Conservation (phyloP, 2,888 invertebrate species). For the Ceriagrion tenellum region DNA sequence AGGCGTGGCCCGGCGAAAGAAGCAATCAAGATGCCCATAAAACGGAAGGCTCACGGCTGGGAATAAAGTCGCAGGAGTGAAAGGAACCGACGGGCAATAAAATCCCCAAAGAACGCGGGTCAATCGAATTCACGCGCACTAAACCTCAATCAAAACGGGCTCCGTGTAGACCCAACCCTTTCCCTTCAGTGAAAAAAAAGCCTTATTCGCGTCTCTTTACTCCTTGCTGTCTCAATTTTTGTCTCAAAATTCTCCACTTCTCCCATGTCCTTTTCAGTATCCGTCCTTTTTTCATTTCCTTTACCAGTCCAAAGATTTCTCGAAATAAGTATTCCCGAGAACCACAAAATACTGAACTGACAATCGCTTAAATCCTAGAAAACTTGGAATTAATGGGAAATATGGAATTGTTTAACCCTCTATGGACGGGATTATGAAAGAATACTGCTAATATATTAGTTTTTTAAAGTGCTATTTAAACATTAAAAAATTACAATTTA, state of each 20-base stretch:
- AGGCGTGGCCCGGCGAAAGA: constrained; percentile 3
- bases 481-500: no score
- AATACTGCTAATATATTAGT: no score
- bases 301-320: no score
- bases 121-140: constrained; percentile 32
- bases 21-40: constrained; percentile 30
- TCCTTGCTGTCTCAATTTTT: neutral
- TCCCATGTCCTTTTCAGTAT: neutral
- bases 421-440: no score
- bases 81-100: constrained; percentile 31
- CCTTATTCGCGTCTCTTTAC: neutral
- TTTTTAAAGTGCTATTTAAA: no score
- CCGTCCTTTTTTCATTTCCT: neutral
- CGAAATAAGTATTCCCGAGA: no score
- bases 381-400: no score
- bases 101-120: neutral
- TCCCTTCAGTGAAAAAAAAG: neutral
- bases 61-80: constrained; percentile 30
- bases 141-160: constrained; percentile 26
- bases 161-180: neutral
- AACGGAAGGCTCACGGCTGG: neutral
- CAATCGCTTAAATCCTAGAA: no score
- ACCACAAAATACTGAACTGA: no score
- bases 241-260: neutral
- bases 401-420: no score